Evolutionary conservation across 2,888 invertebrate genomes (phyloP).

Genomic region (Anthophora plumipes): DNA sequence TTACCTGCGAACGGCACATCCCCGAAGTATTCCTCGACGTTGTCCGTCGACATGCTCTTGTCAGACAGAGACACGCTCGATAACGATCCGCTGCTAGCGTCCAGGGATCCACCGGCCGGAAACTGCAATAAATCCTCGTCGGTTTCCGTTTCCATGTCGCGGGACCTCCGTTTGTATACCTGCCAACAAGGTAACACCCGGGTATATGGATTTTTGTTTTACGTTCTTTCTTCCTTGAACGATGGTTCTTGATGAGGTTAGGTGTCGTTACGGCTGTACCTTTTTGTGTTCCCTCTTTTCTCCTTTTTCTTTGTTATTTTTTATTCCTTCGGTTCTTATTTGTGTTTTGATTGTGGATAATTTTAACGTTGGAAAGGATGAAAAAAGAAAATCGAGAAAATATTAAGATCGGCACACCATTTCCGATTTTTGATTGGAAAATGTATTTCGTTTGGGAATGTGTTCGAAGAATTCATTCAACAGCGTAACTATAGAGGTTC

Average conservation of each 20-base stretch:
- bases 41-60: constrained; percentile 92
- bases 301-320: neutral
- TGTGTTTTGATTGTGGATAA: too few species aligned
- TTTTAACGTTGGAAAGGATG: too few species aligned
- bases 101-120: constrained; percentile 84
- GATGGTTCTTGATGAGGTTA: neutral
- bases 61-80: constrained; percentile 90
- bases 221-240: neutral
- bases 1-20: constrained; percentile 95
- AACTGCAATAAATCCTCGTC: constrained; percentile 87
- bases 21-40: constrained; percentile 93
- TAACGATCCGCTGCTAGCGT: constrained; percentile 90
- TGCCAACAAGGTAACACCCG: constrained; percentile 80
- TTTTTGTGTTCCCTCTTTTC: neutral
- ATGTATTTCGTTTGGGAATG: too few species aligned
- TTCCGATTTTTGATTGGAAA: too few species aligned
- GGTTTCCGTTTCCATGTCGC: constrained; percentile 94
- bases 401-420: too few species aligned
- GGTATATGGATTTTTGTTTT: neutral
- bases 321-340: neutral
- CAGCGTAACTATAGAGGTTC: too few species aligned
- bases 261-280: neutral
- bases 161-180: constrained; percentile 94
- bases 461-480: too few species aligned
- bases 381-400: too few species aligned